Evolutionary conservation across 1,140 invertebrate species (phyloP).

Genomic region (Lordiphosa mommai): DNA sequence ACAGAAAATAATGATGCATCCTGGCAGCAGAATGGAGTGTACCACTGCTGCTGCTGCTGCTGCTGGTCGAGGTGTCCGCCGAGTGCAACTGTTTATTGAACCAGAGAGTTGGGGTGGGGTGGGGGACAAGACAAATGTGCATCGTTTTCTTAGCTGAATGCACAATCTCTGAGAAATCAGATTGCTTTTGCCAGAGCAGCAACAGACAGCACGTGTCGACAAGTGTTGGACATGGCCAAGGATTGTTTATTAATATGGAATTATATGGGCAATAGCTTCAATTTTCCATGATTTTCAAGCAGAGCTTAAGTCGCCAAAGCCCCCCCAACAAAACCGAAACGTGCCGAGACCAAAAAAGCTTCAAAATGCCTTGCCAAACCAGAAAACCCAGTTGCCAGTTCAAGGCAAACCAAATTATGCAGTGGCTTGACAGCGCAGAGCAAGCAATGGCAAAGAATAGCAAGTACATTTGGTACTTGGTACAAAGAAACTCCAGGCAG

Average conservation of each 20-base stretch:
- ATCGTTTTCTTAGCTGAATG: conserved; percentile 75
- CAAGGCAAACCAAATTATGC: too few relatives aligned
- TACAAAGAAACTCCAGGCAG: too few relatives aligned
- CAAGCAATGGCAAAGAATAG: too few relatives aligned
- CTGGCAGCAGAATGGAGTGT: conserved; percentile 36
- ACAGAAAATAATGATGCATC: conserved; percentile 77
- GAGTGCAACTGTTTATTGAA: conserved; percentile 58
- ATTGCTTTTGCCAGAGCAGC: conserved; percentile 36
- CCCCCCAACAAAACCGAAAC: too few relatives aligned
- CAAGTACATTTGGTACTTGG: too few relatives aligned
- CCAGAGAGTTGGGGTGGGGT: background rate
- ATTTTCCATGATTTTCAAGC: conserved; percentile 12
- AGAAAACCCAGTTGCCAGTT: too few relatives aligned
- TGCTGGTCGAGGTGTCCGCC: conserved; percentile 11
- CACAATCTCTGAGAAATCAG: conserved; percentile 68
- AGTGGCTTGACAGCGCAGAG: too few relatives aligned
- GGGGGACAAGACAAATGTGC: conserved; percentile 63
- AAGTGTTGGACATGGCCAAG: conserved; percentile 18
- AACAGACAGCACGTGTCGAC: conserved; percentile 49
- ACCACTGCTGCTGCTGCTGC: conserved; percentile 9
- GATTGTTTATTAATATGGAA: conserved; percentile 51
- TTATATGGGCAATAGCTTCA: too few relatives aligned
- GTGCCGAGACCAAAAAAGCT: too few relatives aligned
- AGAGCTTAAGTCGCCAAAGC: background rate
- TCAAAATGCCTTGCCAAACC: too few relatives aligned